Conservation (phyloP, 2,888 invertebrate genomes). For the Drosophila putrida region DNA sequence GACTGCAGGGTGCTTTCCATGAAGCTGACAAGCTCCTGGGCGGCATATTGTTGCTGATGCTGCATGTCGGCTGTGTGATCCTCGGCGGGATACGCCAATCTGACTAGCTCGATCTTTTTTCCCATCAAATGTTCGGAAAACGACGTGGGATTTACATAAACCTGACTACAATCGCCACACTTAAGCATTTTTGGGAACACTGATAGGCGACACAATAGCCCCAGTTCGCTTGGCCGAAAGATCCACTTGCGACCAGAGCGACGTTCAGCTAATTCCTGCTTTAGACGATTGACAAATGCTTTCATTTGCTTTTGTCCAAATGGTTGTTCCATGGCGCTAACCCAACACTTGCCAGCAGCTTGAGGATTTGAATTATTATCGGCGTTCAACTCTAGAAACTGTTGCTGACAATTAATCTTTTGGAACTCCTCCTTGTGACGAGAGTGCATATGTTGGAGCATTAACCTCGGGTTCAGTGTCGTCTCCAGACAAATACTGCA, state of each 20-base stretch:
- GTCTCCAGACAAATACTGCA: slow-evolving; percentile 88
- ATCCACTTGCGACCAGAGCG: slow-evolving; percentile 76
- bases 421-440: slow-evolving; percentile 86
- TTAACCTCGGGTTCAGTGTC: slow-evolving; percentile 68
- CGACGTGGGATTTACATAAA: slow-evolving; percentile 87
- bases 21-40: background rate
- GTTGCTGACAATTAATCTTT: slow-evolving; percentile 8
- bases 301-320: slow-evolving; percentile 74
- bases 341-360: slow-evolving; percentile 79
- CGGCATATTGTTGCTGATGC: background rate
- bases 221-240: slow-evolving; percentile 88
- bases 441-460: slow-evolving; percentile 86
- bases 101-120: slow-evolving; percentile 86
- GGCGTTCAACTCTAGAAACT: slow-evolving; percentile 26
- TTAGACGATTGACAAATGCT: slow-evolving; percentile 45
- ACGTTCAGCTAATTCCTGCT: slow-evolving; percentile 61
- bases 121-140: slow-evolving; percentile 85
- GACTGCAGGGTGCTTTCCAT: background rate
- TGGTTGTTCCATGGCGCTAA: slow-evolving; percentile 57
- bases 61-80: background rate
- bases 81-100: slow-evolving; percentile 86
- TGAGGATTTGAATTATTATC: background rate
- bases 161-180: slow-evolving; percentile 90
- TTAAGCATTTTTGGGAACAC: slow-evolving; percentile 87
- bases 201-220: slow-evolving; percentile 87